phyloP scores from a whole-genome alignment of 2,888 invertebrate species.

The Scaptomyza parva region DNA sequence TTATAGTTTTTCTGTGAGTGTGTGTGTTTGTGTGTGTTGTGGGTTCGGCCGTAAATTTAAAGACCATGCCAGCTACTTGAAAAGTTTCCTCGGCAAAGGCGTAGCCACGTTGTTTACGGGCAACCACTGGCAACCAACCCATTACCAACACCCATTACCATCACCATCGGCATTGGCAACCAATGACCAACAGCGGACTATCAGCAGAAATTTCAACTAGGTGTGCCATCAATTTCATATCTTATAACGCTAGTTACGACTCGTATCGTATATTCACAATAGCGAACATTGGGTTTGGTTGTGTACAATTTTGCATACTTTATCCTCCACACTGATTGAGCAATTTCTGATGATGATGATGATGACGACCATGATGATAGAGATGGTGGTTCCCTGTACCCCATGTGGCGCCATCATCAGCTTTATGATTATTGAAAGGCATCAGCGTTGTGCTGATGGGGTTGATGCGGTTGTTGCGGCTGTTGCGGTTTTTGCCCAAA shows the following conservation, averaged over 20 bases:
- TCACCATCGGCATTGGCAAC: background rate
- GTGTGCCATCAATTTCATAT: slow-evolving; percentile 68
- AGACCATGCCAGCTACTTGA: slow-evolving; percentile 73
- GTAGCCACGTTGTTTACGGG: slow-evolving; percentile 71
- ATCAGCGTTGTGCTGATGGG: slow-evolving; percentile 38
- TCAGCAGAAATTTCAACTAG: slow-evolving; percentile 36
- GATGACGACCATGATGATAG: slow-evolving; percentile 31
- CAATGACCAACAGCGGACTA: slow-evolving; percentile 16
- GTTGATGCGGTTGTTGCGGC: slow-evolving; percentile 40
- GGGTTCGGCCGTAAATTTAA: slow-evolving; percentile 63
- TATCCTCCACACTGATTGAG: slow-evolving; percentile 56
- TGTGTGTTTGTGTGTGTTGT: slow-evolving; percentile 12
- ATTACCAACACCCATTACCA: slow-evolving; percentile 3
- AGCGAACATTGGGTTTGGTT: slow-evolving; percentile 17
- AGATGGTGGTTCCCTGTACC: slow-evolving; percentile 3
- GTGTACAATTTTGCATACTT: slow-evolving; percentile 55
- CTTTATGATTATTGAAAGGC: slow-evolving; percentile 66
- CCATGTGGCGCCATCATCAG: slow-evolving; percentile 59
- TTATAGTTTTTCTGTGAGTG: slow-evolving; percentile 34
- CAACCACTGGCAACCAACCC: slow-evolving; percentile 1
- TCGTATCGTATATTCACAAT: slow-evolving; percentile 19
- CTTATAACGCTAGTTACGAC: slow-evolving; percentile 59
- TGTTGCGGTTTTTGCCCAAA: slow-evolving; percentile 29
- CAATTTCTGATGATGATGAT: slow-evolving; percentile 58
- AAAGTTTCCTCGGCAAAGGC: slow-evolving; percentile 65